Base-by-base conservation (phyloP, 2,888 invertebrate genomes). In the Agrochola lychnidis region DNA sequence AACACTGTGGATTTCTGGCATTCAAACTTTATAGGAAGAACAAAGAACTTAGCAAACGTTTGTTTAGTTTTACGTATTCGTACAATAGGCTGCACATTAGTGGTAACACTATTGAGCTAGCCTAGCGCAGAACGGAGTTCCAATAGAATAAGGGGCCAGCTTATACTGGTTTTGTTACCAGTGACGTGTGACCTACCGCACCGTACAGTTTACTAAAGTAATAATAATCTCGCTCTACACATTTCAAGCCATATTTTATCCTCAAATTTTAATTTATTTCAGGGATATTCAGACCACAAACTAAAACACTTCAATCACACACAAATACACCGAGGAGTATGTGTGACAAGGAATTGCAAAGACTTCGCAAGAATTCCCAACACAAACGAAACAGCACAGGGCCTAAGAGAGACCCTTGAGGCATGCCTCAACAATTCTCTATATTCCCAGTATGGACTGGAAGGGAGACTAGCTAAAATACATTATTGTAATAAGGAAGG, bases 271-370 rank as follows among this genome's bases (percentile, higher is more conserved):
- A 63, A 14, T 63, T 73, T 81, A 22, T 93, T 92, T 66, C 92
- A 96, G 96, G 93, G 86, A 75, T 96, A 95, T 82, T 95, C 96
- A 75, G 93, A 90, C 0, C 80, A 94, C 76, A 93, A 81, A 79
- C 74, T 90, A 19, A 96, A 96, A 84, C 96, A 96, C 83, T 96
- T 90, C 85, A 95, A 96, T 78, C 95, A 96, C 84, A 93, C 95
- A 70, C 91, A 93, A 87, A 91, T 96, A 88, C 96, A 96, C 71
- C 90, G 95, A 89, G 96, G 93, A 2, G 89, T 96, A 0, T 96
- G 96, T 83, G 91, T 95, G 2, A 93, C 93, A 14, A 88, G 73
- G 30, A 91, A 92, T 10, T 96, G 96, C 81, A 91, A 90, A 83
- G 79, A 84, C n/a, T 91, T 88, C 42, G 63, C 87, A 42, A 71